Conservation (phyloP, 2,888 invertebrate species). For the Nymphalis polychloros region DNA sequence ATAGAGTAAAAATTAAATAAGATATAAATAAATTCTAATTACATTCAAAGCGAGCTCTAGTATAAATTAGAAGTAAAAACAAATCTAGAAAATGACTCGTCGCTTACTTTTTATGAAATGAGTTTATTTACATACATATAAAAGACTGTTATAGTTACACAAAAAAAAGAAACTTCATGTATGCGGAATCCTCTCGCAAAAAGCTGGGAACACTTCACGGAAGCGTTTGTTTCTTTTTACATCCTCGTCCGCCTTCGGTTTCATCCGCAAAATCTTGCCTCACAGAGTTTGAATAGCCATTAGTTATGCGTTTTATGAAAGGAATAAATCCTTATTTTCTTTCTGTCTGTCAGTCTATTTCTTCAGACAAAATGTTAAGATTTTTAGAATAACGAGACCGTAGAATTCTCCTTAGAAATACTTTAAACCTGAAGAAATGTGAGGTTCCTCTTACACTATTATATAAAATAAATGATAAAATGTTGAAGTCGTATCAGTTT, state of each 20-base stretch:
- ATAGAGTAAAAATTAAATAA: too few species aligned
- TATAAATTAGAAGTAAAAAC: too few species aligned
- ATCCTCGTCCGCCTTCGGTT: conserved; percentile 39
- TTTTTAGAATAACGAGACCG: conserved; percentile 35
- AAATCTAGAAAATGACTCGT: too few species aligned
- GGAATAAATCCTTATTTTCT: conserved; percentile 42
- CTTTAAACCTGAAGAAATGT: conserved; percentile 25
- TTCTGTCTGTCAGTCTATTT: conserved; percentile 41
- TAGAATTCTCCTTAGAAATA: conserved; percentile 21
- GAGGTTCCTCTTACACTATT: conserved; percentile 19
- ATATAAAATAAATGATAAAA: neutral
- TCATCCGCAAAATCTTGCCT: conserved; percentile 39
- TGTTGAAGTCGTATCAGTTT: neutral
- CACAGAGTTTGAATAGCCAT: conserved; percentile 42
- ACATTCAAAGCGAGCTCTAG: too few species aligned
- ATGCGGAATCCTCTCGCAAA: conserved; percentile 27
- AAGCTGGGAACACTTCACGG: conserved; percentile 32
- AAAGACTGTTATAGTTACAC: neutral
- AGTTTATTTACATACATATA: neutral
- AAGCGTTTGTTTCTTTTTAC: conserved; percentile 36
- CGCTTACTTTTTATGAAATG: too few species aligned
- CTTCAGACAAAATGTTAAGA: conserved; percentile 36
- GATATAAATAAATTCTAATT: too few species aligned
- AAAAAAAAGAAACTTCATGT: neutral
- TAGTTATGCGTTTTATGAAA: conserved; percentile 43